phyloP scores from a whole-genome alignment of 2,113 vertebrate genomes.

The Mobula birostris region DNA sequence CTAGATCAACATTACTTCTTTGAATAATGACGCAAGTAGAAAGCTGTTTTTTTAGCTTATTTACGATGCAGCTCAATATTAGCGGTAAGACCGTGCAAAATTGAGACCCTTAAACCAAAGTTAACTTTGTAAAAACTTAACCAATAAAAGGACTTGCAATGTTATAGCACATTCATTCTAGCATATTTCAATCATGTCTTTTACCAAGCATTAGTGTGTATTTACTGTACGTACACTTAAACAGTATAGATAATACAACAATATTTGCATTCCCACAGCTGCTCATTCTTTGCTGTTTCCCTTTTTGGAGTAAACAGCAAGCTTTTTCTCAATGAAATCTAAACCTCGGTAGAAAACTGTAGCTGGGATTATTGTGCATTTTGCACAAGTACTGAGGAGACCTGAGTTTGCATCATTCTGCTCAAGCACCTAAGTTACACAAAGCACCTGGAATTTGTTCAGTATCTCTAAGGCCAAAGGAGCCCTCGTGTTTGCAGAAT shows the following conservation, averaged over 20 bases:
- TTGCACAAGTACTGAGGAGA: background rate
- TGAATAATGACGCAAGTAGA: background rate
- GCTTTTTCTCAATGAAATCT: background rate
- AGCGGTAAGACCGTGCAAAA: background rate
- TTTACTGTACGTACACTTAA: background rate
- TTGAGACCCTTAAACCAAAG: background rate
- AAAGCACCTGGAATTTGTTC: background rate
- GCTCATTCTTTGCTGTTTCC: background rate
- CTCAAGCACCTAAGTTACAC: background rate
- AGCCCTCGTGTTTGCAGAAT: background rate
- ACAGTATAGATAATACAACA: constrained; percentile 7
- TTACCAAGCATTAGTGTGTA: background rate
- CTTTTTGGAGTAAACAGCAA: background rate
- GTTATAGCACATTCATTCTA: background rate
- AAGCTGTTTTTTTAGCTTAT: background rate
- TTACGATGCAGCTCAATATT: background rate
- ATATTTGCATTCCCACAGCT: background rate
- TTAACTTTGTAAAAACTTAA: background rate
- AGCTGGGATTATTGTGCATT: background rate
- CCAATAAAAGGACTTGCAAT: constrained; percentile 15
- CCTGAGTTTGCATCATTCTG: background rate
- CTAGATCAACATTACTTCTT: background rate
- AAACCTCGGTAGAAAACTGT: background rate
- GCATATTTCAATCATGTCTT: background rate
- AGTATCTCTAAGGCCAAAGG: background rate